Evolutionary conservation across 2,888 invertebrate species (phyloP).

Genomic region (Chorisops tibialis): DNA sequence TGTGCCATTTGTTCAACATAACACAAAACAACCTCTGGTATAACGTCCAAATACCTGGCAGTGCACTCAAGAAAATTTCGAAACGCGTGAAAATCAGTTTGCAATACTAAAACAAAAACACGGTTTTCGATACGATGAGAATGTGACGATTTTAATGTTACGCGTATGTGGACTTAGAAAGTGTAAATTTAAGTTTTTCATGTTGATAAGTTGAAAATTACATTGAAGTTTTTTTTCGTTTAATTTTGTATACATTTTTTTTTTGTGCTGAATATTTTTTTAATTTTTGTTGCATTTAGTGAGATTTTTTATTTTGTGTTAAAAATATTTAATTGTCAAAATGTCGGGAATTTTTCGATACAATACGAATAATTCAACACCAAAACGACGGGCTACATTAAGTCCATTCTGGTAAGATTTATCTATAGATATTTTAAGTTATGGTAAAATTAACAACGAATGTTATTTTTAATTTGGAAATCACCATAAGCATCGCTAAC

Average conservation of each 20-base stretch:
- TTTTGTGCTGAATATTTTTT: background rate
- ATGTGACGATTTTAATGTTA: no score
- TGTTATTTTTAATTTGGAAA: background rate
- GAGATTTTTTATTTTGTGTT: background rate
- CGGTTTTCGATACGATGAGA: no score
- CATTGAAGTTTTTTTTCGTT: background rate
- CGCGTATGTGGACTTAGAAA: no score
- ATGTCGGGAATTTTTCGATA: constrained; percentile 51
- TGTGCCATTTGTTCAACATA: no score
- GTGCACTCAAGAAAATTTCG: no score
- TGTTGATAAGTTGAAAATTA: no score
- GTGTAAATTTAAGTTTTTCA: no score
- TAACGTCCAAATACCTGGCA: no score
- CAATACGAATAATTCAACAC: constrained; percentile 41
- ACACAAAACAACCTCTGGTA: no score
- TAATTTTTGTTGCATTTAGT: background rate
- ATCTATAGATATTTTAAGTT: background rate
- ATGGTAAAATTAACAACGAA: background rate
- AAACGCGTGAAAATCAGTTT: no score
- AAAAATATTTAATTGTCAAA: constrained; percentile 31
- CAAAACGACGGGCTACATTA: constrained; percentile 45
- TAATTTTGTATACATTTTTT: background rate
- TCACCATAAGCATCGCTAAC: background rate
- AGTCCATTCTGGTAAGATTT: constrained; percentile 48
- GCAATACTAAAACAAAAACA: no score